Evolutionary conservation across 1,140 invertebrate species (phyloP).

Genomic region (Drosophila lini): DNA sequence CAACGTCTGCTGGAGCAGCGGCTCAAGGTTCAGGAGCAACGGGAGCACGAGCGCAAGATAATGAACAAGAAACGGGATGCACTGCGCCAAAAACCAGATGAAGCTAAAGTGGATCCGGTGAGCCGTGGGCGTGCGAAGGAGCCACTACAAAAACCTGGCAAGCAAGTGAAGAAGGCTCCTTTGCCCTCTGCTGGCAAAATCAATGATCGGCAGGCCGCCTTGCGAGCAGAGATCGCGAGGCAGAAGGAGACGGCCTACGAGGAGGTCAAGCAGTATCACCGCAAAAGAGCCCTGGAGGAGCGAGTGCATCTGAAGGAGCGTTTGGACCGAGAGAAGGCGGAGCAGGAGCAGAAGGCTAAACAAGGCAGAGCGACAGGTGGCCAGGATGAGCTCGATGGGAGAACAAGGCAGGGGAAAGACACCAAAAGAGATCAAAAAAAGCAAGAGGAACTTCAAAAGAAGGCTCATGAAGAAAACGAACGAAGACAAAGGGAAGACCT

Average conservation of each 20-base stretch:
- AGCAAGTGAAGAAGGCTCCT: too few species aligned
- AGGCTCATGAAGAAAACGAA: not conserved
- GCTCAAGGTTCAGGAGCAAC: conserved; percentile 10
- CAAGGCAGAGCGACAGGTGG: not conserved
- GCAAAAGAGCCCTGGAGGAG: not conserved
- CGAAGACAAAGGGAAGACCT: too few species aligned
- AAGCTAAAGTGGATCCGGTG: not conserved
- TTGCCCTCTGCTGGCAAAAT: too few species aligned
- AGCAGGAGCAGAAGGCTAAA: not conserved
- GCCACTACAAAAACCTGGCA: not conserved
- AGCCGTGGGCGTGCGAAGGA: not conserved
- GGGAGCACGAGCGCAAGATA: conserved; percentile 5
- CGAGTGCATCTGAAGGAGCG: not conserved
- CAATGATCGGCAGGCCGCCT: not conserved
- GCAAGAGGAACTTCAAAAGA: not conserved
- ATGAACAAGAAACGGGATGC: not conserved
- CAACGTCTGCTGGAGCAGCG: not conserved
- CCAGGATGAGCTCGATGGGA: not conserved
- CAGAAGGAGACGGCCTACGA: not conserved
- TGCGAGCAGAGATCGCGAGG: not conserved
- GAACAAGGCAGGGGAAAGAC: not conserved
- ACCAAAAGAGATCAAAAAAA: fast-evolving
- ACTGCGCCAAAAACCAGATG: not conserved
- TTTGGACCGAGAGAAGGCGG: not conserved
- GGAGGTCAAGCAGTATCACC: not conserved